Base-by-base conservation (phyloP, 2,797 vertebrate genomes). In the Crocidura indochinensis region DNA sequence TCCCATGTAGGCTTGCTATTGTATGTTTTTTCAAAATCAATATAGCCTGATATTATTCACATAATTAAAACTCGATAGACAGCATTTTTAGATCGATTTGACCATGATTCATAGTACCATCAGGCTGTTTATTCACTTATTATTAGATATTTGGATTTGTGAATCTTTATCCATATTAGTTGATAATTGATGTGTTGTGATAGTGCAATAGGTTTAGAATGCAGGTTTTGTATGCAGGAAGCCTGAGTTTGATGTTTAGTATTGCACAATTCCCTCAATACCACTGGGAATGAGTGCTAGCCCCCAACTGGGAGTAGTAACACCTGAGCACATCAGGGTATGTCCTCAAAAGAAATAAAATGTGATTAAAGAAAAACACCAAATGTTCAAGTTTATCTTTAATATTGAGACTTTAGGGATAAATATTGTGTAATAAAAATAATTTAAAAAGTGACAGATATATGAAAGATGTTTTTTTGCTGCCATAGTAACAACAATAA, bases 331-430 rank as follows among this genome's bases (percentile, higher is more conserved):
- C 19, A 60, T 17, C 56, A 60, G 19, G 4, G 56, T 60, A 19
- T 60, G 56, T 60, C 56, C 56, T 60, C 56, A 22, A 60, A 60
- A 60, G 15, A 19, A 60, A 60, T 6, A 56, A 56, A 56, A 56
- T 19, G 56, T 60, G 4, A 60, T 22, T 20, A 91, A 65, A 82
- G 29, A 60, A 76, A 82, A 9, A 80, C 73, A 47, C 51, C 44
- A 81, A 84, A 74, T 74, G 44, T 83, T 56, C 80, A 73, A 76
- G 19, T 84, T 87, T 77, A 87, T 82, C 46, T 90, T 69, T 60
- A 60, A 60, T 60, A 19, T 4, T 60, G 56, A 38, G 0, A 69
- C 67, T 44, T 80, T 72, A 26, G 31, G 12, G 1, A 10, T 49
- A 74, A 38, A 38, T 38, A 38, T 38, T 38, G 38, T 38, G 38